Conservation (phyloP, 2,113 vertebrate genomes). For the Heptranchias perlo region DNA sequence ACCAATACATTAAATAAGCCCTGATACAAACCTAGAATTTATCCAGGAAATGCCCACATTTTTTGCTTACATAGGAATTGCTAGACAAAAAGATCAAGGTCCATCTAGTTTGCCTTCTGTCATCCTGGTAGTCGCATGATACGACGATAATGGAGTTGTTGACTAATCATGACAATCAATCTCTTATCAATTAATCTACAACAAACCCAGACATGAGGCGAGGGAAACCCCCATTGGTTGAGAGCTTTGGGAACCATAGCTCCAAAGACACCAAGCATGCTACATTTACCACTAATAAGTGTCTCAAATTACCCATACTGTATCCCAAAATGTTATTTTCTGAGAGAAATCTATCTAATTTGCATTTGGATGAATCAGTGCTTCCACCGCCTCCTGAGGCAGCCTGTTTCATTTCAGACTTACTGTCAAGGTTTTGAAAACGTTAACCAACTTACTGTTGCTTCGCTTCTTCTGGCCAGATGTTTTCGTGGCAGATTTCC, state of each 20-base stretch:
- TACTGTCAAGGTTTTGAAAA: not conserved
- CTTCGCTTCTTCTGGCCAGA: slow-evolving; percentile 54
- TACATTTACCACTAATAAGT: not conserved
- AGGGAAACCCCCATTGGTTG: not conserved
- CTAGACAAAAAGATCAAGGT: not conserved
- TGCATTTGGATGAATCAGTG: not conserved
- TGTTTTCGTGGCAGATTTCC: slow-evolving; percentile 94
- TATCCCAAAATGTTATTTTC: not conserved
- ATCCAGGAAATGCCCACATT: not conserved
- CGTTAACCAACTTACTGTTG: not conserved
- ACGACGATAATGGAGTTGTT: too few species aligned
- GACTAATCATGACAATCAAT: not conserved
- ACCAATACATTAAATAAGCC: not conserved
- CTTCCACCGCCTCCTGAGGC: not conserved
- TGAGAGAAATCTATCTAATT: not conserved
- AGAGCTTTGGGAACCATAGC: not conserved
- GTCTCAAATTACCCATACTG: not conserved
- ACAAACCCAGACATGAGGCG: too few species aligned
- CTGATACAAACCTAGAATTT: not conserved
- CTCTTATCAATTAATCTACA: not conserved
- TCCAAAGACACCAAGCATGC: not conserved
- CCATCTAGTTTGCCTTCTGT: not conserved
- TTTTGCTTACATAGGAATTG: not conserved
- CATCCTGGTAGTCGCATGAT: not conserved
- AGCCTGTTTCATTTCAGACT: not conserved